These are phyloP conservation scores for Drosophila anomalata DNA, from an alignment of 2,888 invertebrate genomes.

Conservation along the genomic window DNA sequence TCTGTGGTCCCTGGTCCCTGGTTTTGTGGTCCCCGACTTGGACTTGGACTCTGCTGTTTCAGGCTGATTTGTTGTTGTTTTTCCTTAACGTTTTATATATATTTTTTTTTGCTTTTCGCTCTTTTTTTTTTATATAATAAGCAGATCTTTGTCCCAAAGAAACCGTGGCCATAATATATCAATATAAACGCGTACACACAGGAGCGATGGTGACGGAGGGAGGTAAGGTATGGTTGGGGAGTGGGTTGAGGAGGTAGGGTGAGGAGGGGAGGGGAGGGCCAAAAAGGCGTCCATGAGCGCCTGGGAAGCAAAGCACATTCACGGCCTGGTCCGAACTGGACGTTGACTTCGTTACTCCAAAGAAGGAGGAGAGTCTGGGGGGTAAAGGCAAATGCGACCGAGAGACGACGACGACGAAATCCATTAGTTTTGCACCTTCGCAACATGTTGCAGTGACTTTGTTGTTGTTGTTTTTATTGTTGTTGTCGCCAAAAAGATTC, in stretches of 20 bases:
- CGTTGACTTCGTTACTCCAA: constrained; percentile 63
- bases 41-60: constrained; percentile 53
- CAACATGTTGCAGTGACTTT: constrained; percentile 71
- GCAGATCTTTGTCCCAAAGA: constrained; percentile 84
- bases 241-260: no score
- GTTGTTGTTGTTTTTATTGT: constrained; percentile 37
- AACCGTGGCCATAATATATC: constrained; percentile 83
- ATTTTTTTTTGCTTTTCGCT: constrained; percentile 16
- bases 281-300: constrained; percentile 61
- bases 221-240: no score
- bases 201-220: constrained; percentile 10
- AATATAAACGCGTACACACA: constrained; percentile 76
- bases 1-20: constrained; percentile 45
- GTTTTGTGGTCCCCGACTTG: constrained; percentile 39
- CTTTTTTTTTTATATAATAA: constrained; percentile 77
- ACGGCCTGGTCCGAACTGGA: constrained; percentile 68
- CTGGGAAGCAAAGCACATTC: constrained; percentile 80
- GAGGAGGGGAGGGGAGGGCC: background rate
- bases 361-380: background rate
- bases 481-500: constrained; percentile 42
- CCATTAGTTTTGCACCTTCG: constrained; percentile 81
- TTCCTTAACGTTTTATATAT: constrained; percentile 24
- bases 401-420: constrained; percentile 72
- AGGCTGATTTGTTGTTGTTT: constrained; percentile 49
- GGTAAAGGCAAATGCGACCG: constrained; percentile 42